These are phyloP conservation scores for Corythoichthys intestinalis DNA, from an alignment of 2,113 vertebrate genomes.

Conservation along the genomic window DNA sequence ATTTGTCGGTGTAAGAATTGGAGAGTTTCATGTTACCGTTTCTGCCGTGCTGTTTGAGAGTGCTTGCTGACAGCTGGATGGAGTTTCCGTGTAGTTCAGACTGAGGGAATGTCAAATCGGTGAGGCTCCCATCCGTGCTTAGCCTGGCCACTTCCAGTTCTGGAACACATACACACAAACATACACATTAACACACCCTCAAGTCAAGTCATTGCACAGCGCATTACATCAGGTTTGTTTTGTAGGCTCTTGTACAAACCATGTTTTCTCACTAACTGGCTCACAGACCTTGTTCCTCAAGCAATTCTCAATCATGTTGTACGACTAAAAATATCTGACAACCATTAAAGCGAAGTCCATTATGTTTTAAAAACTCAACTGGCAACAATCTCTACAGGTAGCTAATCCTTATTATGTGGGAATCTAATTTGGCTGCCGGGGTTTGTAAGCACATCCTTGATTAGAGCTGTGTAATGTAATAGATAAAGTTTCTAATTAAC, in stretches of 20 bases:
- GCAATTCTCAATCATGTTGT: slow-evolving; percentile 17
- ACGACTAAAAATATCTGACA: slow-evolving; percentile 23
- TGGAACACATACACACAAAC: slow-evolving; percentile 48
- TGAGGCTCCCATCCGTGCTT: slow-evolving; percentile 91
- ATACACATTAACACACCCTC: slow-evolving; percentile 22
- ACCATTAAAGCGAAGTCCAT: slow-evolving; percentile 39
- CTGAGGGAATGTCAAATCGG: slow-evolving; percentile 92
- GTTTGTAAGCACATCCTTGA: slow-evolving; percentile 50
- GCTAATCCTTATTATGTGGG: slow-evolving; percentile 48
- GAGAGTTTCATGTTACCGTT: slow-evolving; percentile 80
- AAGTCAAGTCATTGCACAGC: slow-evolving; percentile 34
- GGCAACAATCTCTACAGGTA: slow-evolving; percentile 50
- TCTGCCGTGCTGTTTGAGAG: slow-evolving; percentile 92
- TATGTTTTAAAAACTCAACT: slow-evolving; percentile 8
- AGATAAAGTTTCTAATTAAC: slow-evolving; percentile 67
- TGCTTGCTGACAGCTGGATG: slow-evolving; percentile 93
- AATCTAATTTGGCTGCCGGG: slow-evolving; percentile 50
- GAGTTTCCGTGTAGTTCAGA: slow-evolving; percentile 83
- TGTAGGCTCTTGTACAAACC: slow-evolving; percentile 33
- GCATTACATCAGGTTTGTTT: slow-evolving; percentile 38
- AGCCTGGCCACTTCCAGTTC: slow-evolving; percentile 92
- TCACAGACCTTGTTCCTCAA: slow-evolving; percentile 23
- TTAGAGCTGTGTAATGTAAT: slow-evolving; percentile 50
- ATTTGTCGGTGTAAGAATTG: slow-evolving; percentile 10
- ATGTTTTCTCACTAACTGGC: slow-evolving; percentile 52